phyloP scores from a whole-genome alignment of 2,888 invertebrate genomes.

The Phalangium opilio region DNA sequence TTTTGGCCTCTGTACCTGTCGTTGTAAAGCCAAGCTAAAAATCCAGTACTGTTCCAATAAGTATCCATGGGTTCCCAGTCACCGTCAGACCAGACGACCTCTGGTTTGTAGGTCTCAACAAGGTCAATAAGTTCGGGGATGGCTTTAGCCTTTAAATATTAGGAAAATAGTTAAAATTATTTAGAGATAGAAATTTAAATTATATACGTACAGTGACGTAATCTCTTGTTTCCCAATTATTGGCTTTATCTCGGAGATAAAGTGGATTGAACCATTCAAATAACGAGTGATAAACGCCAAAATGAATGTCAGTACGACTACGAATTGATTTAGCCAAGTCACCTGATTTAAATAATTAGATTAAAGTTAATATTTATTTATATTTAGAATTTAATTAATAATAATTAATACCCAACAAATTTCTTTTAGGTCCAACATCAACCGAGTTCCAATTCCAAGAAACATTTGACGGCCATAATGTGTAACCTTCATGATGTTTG shows the following conservation, averaged over 20 bases:
- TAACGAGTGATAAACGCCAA: constrained; percentile 32
- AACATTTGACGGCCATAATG: constrained; percentile 33
- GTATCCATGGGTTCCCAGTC: constrained; percentile 23
- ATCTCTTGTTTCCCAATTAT: constrained; percentile 19
- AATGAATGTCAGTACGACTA: constrained; percentile 21
- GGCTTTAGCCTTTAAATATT: constrained; percentile 25
- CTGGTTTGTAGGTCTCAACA: constrained; percentile 27
- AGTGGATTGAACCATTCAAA: constrained; percentile 35
- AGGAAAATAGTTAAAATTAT: too few species aligned
- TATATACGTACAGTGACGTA: constrained; percentile 11
- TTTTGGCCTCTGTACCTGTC: constrained; percentile 23
- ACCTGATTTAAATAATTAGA: constrained; percentile 7
- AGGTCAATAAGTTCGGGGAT: constrained; percentile 56
- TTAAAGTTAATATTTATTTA: neutral
- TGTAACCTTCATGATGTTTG: constrained; percentile 37
- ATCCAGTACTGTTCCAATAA: constrained; percentile 33
- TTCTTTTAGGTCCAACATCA: constrained; percentile 34
- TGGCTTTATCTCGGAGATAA: constrained; percentile 37
- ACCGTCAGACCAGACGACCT: constrained; percentile 32
- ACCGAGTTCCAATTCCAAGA: constrained; percentile 36
- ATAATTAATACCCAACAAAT: constrained; percentile 32
- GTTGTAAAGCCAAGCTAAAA: constrained; percentile 36
- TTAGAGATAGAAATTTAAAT: too few species aligned
- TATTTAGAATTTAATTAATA: neutral
- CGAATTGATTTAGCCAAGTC: constrained; percentile 20